Percentiles rank a stretch among this genome's conserved stretches.
Evolutionary conservation across 1,140 invertebrate genomes (phyloP).

Genomic region (Pantala flavescens): DNA sequence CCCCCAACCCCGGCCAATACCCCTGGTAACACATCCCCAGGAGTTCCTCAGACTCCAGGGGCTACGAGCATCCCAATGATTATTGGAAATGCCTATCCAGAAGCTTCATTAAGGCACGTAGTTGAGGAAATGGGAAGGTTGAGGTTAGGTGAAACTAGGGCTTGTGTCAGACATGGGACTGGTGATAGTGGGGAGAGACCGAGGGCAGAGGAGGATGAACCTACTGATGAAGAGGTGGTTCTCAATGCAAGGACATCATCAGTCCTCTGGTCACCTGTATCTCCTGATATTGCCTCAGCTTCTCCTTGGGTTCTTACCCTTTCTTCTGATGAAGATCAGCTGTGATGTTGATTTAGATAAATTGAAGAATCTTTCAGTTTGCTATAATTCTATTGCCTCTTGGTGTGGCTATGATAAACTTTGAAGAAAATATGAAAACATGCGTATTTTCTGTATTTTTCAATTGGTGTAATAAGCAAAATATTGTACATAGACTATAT

Average conservation of each 20-base stretch:
- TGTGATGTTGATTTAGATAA: neutral
- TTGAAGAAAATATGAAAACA: too few species aligned
- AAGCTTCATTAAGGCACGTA: neutral
- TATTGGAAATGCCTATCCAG: neutral
- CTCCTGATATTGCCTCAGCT: neutral
- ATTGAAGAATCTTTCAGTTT: too few species aligned
- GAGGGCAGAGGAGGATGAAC: neutral
- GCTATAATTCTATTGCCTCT: too few species aligned
- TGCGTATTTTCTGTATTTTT: too few species aligned
- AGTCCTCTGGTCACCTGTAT: neutral
- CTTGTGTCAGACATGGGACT: neutral
- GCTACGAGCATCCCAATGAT: neutral
- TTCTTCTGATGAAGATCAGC: neutral
- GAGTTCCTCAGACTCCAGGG: neutral
- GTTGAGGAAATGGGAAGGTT: neutral
- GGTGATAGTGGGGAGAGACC: neutral
- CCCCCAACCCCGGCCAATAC: neutral
- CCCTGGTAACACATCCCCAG: neutral
- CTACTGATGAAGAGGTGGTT: neutral
- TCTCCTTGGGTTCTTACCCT: neutral
- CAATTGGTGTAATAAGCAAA: too few species aligned
- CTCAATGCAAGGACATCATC: neutral
- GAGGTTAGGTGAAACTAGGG: neutral
- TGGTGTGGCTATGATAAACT: too few species aligned
- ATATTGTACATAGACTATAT: too few species aligned